These are phyloP conservation scores for Zonitis immaculata DNA, from an alignment of 2,888 invertebrate species.

Conservation along the genomic window DNA sequence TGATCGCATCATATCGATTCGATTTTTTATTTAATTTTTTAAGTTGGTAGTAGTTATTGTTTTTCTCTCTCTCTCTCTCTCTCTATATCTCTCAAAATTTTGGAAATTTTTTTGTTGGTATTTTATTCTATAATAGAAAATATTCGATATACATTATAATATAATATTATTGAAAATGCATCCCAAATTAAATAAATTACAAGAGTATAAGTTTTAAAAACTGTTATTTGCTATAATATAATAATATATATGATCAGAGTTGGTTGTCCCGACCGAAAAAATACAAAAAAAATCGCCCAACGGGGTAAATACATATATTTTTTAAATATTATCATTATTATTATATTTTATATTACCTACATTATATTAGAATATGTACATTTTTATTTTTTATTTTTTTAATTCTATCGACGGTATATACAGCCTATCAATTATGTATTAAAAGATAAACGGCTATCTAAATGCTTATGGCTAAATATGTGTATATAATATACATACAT, in stretches of 20 bases:
- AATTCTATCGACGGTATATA: conserved; percentile 46
- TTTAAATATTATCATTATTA: too few species aligned
- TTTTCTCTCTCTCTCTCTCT: too few species aligned
- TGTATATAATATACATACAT: conserved; percentile 51
- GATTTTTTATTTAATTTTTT: neutral
- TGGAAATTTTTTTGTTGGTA: too few species aligned
- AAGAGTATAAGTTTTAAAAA: conserved; percentile 32
- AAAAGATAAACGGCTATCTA: conserved; percentile 49
- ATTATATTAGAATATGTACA: conserved; percentile 46
- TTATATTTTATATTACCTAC: too few species aligned
- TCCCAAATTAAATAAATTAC: conserved; percentile 39
- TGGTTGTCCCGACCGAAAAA: conserved; percentile 25
- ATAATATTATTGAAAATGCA: too few species aligned
- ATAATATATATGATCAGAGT: conserved; percentile 37
- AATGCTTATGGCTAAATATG: conserved; percentile 51
- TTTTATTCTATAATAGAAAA: too few species aligned
- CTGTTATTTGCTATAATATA: conserved; percentile 34
- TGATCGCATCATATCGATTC: neutral
- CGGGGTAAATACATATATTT: conserved; percentile 22
- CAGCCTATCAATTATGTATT: conserved; percentile 52
- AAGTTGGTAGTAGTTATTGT: too few species aligned
- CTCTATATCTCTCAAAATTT: too few species aligned
- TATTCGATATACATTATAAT: too few species aligned
- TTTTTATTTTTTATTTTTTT: too few species aligned
- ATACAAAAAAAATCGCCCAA: conserved; percentile 24